A percentile compares a stretch with the other conserved stretches of the same genome.
Conservation (phyloP, 2,888 invertebrate species). For the Phengaris alcon region DNA sequence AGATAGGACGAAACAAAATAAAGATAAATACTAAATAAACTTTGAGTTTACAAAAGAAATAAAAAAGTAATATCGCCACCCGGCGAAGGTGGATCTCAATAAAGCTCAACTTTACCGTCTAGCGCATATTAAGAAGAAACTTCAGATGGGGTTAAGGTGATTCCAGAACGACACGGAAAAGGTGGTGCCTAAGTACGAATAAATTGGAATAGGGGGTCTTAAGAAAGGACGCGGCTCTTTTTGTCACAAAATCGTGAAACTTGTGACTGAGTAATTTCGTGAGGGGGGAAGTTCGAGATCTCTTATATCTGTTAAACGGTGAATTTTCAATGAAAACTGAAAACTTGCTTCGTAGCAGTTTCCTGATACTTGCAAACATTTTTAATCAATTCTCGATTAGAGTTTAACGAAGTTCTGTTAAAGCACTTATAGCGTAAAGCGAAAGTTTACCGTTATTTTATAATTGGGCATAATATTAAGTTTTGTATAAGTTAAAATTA, state of each 20-base stretch:
- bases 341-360: slow-evolving; percentile 25
- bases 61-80: slow-evolving; percentile 51
- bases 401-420: not conserved
- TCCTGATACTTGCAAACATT: slow-evolving; percentile 30
- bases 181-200: slow-evolving; percentile 64
- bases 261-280: slow-evolving; percentile 37
- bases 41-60: slow-evolving; percentile 46
- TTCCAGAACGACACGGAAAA: slow-evolving; percentile 60
- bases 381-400: slow-evolving; percentile 35
- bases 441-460: too few relatives aligned
- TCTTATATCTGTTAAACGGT: slow-evolving; percentile 39
- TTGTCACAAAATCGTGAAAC: slow-evolving; percentile 40
- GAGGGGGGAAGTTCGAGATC: slow-evolving; percentile 33
- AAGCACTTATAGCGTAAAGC: too few relatives aligned
- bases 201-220: slow-evolving; percentile 53
- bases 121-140: slow-evolving; percentile 60
- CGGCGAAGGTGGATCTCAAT: slow-evolving; percentile 42
- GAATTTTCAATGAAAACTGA: slow-evolving; percentile 57
- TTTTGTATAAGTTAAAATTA: too few relatives aligned
- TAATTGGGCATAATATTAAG: too few relatives aligned
- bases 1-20: not conserved
- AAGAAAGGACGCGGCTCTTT: slow-evolving; percentile 38
- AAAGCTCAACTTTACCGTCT: slow-evolving; percentile 43
- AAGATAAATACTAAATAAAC: slow-evolving; percentile 5
- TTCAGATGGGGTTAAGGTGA: slow-evolving; percentile 70